Evolutionary conservation across 1,140 invertebrate species (phyloP).

Genomic region (Charaxes varanes): DNA sequence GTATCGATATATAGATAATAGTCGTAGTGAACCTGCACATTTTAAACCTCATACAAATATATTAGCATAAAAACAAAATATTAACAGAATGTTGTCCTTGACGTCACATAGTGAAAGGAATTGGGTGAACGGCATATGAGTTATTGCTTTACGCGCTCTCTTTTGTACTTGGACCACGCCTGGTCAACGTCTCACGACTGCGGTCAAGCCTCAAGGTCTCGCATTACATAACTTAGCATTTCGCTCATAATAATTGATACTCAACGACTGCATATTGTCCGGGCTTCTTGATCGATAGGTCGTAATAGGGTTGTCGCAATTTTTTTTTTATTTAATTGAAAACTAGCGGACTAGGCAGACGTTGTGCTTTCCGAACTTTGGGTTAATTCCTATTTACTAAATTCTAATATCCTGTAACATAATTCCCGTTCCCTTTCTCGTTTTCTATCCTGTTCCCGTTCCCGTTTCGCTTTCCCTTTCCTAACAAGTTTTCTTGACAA

Average conservation of each 20-base stretch:
- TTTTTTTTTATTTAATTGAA: no score
- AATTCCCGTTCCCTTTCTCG: no score
- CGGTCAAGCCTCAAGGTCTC: conserved; percentile 67
- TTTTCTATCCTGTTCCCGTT: no score
- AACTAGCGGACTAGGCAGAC: no score
- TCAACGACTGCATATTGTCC: conserved; percentile 31
- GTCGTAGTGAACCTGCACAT: not conserved
- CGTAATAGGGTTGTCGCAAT: conserved; percentile 1
- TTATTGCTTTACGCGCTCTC: conserved; percentile 16
- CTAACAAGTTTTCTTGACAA: no score
- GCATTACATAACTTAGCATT: conserved; percentile 61
- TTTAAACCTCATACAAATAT: conserved; percentile 1
- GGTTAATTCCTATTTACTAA: no score
- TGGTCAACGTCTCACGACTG: conserved; percentile 60
- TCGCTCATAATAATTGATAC: conserved; percentile 45
- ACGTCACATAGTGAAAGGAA: conserved; percentile 11
- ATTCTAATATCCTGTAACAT: no score
- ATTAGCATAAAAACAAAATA: not conserved
- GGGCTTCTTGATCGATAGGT: conserved; percentile 18
- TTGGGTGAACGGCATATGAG: conserved; percentile 12
- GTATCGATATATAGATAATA: no score
- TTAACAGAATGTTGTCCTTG: conserved; percentile 5
- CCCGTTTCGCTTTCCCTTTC: no score
- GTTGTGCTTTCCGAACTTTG: no score
- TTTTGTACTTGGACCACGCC: conserved; percentile 35